Percentiles rank a stretch among this genome's conserved stretches.
Conservation (phyloP, 2,797 vertebrate genomes). For the Siniperca undulata region DNA sequence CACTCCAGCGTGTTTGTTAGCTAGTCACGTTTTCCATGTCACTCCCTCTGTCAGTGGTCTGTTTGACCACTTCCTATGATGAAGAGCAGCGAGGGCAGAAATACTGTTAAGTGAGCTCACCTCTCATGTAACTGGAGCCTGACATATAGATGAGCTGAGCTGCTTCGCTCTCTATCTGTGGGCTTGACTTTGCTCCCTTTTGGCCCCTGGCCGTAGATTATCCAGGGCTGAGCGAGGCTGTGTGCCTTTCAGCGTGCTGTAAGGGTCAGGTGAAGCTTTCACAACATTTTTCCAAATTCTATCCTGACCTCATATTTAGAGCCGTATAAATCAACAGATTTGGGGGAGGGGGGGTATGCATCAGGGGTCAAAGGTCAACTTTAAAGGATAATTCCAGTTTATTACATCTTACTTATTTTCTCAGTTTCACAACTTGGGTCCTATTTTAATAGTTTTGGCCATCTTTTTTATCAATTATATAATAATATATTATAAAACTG, state of each 20-base stretch:
- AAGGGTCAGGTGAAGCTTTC: constrained; percentile 48
- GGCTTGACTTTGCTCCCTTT: constrained; percentile 39
- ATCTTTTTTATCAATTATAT: too few relatives aligned
- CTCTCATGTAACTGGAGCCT: constrained; percentile 66
- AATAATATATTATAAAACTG: too few relatives aligned
- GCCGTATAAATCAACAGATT: background rate
- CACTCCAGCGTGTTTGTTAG: constrained; percentile 39
- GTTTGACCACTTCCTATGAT: constrained; percentile 74
- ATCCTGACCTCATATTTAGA: constrained; percentile 20
- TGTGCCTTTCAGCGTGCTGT: background rate
- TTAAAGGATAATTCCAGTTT: background rate
- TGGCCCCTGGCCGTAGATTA: constrained; percentile 37
- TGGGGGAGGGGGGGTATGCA: background rate
- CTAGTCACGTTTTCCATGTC: constrained; percentile 61
- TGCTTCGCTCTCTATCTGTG: constrained; percentile 21
- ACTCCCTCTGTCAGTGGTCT: constrained; percentile 52
- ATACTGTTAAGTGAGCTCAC: constrained; percentile 52
- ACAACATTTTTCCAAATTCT: constrained; percentile 26
- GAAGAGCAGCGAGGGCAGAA: constrained; percentile 47
- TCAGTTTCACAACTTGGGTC: too few relatives aligned
- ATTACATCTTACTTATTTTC: too few relatives aligned
- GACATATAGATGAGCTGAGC: constrained; percentile 42
- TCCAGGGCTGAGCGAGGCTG: constrained; percentile 29
- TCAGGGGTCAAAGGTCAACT: constrained; percentile 34
- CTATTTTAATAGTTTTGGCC: too few relatives aligned